These are phyloP conservation scores for Corythornis madagascariensis DNA, from an alignment of 2,113 vertebrate species.

Conservation along the genomic window DNA sequence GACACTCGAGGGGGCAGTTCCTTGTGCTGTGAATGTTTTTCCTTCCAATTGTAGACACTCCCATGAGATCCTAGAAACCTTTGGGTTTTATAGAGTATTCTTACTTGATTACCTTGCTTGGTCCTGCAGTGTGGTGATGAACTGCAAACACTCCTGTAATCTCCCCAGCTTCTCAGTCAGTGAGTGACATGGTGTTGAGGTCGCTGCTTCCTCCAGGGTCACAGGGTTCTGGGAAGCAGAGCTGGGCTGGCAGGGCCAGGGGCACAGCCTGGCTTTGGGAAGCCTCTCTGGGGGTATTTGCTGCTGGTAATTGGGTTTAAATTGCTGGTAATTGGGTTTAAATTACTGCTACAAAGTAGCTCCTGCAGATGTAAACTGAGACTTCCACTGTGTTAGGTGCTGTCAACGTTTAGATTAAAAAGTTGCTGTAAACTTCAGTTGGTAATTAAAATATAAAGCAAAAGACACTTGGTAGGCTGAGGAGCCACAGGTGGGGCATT, in stretches of 20 bases:
- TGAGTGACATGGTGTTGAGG: background rate
- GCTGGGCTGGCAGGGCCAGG: background rate
- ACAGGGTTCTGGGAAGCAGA: background rate
- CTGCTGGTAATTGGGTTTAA: background rate
- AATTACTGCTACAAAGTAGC: accelerated
- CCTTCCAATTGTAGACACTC: background rate
- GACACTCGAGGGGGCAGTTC: background rate
- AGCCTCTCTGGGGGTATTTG: background rate
- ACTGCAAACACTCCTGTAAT: background rate
- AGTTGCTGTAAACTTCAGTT: background rate
- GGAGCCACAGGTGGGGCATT: background rate
- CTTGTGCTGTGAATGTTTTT: background rate
- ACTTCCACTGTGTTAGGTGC: background rate
- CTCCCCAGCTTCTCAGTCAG: background rate
- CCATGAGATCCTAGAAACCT: background rate
- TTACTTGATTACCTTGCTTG: background rate
- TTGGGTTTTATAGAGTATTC: background rate
- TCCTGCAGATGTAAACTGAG: accelerated
- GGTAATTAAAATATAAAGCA: background rate
- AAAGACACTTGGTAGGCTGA: background rate
- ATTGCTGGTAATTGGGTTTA: background rate
- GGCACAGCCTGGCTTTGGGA: background rate
- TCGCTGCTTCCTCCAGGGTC: background rate
- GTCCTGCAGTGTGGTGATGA: background rate
- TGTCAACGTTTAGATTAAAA: background rate